phyloP scores from a whole-genome alignment of 2,888 invertebrate genomes.

The Chloroclysta siterata region DNA sequence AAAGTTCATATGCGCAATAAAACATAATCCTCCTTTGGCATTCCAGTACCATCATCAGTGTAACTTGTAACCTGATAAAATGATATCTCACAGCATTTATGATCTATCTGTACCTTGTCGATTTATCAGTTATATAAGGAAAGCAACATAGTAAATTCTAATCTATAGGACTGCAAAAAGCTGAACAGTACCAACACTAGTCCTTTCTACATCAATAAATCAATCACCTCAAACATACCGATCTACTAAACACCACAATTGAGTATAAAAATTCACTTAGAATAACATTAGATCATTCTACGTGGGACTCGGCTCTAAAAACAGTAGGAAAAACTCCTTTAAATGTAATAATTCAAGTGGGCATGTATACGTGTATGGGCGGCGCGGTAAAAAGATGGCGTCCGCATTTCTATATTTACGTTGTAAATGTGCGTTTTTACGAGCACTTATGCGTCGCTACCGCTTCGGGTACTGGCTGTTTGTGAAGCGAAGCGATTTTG shows the following conservation, averaged over 20 bases:
- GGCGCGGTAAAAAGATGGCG: constrained; percentile 57
- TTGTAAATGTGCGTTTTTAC: constrained; percentile 78
- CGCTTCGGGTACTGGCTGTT: constrained; percentile 40
- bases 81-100: constrained; percentile 7
- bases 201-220: constrained; percentile 36
- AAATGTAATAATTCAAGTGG: constrained; percentile 66
- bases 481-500: constrained; percentile 46
- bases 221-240: constrained; percentile 34
- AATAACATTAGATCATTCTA: constrained; percentile 44
- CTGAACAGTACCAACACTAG: constrained; percentile 22
- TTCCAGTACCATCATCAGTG: neutral
- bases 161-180: constrained; percentile 22
- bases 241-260: constrained; percentile 47
- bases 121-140: constrained; percentile 14
- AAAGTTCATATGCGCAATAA: neutral
- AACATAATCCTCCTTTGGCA: neutral
- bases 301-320: constrained; percentile 51
- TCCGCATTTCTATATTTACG: constrained; percentile 77
- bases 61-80: constrained; percentile 1
- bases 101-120: constrained; percentile 5
- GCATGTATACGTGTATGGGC: constrained; percentile 61
- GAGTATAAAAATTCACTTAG: constrained; percentile 53
- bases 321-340: constrained; percentile 48
- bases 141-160: constrained; percentile 10
- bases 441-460: constrained; percentile 65